Base-by-base conservation (phyloP, 1,140 invertebrate species). In the Helicoverpa armigera region DNA sequence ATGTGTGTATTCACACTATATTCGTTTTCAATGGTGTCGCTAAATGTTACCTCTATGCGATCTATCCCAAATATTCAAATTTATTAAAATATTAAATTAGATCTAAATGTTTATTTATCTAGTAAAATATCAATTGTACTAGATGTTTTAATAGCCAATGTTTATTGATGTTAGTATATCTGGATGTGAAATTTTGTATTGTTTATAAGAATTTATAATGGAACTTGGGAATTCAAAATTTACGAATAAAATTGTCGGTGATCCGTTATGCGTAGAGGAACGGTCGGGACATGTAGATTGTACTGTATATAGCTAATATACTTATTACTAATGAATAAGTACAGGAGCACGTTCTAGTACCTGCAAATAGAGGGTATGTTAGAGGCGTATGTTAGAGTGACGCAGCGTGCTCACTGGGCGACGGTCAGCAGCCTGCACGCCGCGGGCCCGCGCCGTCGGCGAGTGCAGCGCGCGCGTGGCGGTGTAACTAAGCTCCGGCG, bases 201-300 rank as follows among this genome's bases (percentile, higher is more conserved):
- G 16, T 78, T 67, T 78, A 54, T 78, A 78, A 78, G 23, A 67
- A n/a, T 56, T 78, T 78, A 67, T 78, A 50, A 54, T 14, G 58
- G 23, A 54, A 43, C 12, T 78, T 78, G 75, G 48, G 51, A 67
- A 77, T 50, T 61, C 18, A 65, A 50, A 73, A 69, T 69, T 70
- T 23, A 75, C 23, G 16, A 48, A 2, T 51, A 60, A 43, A 73
- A 43, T 73, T 69, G 51, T 74, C 53, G 48, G 69, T 53, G 50
- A 54, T 80, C 61, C 51, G 69, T 79, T 60, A 29, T 31, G 60
- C 48, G 70, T 79, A 65, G 85, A 83, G 85, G 82, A 84, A 85
- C 83, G 85, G 83, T 86, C 83, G 79, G 53, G 80, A 61, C 29
- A 70, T 87, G 79, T 87, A 87, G 83, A 87, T 83, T 82, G 82